A percentile compares a stretch with the other conserved stretches of the same genome.
phyloP scores from a whole-genome alignment of 2,113 vertebrate species.

The Clarias macrocephalus region DNA sequence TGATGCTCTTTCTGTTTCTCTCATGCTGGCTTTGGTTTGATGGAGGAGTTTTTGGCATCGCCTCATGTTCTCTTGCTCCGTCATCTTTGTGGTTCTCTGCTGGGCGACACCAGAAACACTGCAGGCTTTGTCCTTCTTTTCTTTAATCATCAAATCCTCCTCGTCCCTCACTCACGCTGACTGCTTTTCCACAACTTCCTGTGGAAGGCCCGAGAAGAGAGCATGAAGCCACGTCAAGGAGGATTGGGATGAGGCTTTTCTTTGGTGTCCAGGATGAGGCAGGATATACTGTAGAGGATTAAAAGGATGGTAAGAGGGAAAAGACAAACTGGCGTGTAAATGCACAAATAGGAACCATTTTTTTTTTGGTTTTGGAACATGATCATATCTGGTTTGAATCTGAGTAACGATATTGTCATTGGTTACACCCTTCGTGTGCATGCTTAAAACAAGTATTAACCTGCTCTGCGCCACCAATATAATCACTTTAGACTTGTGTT shows the following conservation, averaged over 20 bases:
- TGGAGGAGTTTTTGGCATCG: background rate
- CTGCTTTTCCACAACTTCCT: constrained; percentile 12
- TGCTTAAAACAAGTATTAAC: background rate
- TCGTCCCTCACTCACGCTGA: background rate
- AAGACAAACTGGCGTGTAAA: background rate
- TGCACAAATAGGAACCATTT: background rate
- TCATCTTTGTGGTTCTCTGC: constrained; percentile 24
- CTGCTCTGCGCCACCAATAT: constrained; percentile 21
- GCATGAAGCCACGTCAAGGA: background rate
- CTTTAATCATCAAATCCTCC: background rate
- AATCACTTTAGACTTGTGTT: background rate
- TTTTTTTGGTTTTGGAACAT: background rate
- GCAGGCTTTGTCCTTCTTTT: constrained; percentile 37
- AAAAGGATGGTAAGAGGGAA: background rate
- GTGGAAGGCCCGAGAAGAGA: constrained; percentile 20
- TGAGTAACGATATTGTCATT: background rate
- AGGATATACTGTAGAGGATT: background rate
- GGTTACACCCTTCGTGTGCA: background rate
- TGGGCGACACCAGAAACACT: constrained; percentile 20
- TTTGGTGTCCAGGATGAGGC: background rate
- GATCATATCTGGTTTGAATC: background rate
- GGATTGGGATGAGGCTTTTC: background rate
- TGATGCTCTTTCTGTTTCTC: background rate
- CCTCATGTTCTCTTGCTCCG: constrained; percentile 14
- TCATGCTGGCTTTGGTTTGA: constrained; percentile 22